Base-by-base conservation (phyloP, 2,888 invertebrate species). In the Cryptus viduatorius region DNA sequence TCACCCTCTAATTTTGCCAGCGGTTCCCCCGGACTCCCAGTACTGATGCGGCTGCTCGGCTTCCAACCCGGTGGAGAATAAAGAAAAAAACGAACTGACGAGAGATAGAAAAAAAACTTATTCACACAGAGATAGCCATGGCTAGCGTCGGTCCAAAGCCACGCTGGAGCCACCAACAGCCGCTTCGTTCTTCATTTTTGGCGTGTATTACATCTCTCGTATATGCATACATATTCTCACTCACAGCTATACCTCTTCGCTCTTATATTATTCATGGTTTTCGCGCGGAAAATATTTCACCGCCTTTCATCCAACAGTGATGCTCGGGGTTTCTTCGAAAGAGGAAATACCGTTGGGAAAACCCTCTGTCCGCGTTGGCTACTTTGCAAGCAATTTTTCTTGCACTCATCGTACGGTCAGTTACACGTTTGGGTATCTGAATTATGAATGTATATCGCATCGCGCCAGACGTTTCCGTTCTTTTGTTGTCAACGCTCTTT, bases 1-100 rank as follows among this genome's bases (percentile, higher is more conserved):
- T 89, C 86, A 88, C 89, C 86, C 90, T 90, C 88, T 86, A 88
- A 89, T 89, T 88, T 85, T 78, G 83, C 83, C 68, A 48, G 67
- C 72, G 78, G 85, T 53, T 80, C 72, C 72, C 37, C 65, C 42
- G 48, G 31, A 56, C 72, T 68, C 24, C 61, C 44, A 14, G 50
- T 69, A 46, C 37, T 19, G 68, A 65, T 56, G 48, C 56, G 37
- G 44, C 19, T 16, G n/a, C 56, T 67, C 53, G 59, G 31, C 46
- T 37, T 69, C 68, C 50, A 68, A 16, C 59, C 44, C 44, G 31
- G 44, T 24, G 50, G 44, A 37, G 53, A 79, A 75, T 64, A 80
- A 37, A 61, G 71, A 31, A 53, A 24, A 16, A n/a, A 67, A 44
- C 19, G 44, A 14, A 46, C 16, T 16, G 1, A 56, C 46, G 53